Evolutionary conservation across 2,888 invertebrate genomes (phyloP).

Genomic region (Leptarthrus brevirostris): DNA sequence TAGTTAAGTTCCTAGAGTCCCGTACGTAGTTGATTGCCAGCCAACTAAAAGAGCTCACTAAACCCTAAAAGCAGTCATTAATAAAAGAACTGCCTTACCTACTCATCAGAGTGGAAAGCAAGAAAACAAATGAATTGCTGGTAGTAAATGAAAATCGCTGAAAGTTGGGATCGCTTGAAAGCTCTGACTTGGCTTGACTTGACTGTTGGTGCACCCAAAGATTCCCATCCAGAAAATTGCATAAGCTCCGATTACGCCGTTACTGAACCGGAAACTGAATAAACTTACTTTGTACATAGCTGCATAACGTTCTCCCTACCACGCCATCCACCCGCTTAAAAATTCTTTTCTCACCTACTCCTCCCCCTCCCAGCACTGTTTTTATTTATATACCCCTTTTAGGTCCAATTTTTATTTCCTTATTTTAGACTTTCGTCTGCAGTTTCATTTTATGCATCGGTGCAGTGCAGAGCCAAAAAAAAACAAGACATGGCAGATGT

Average conservation of each 20-base stretch:
- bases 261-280: background rate
- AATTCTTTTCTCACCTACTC: background rate
- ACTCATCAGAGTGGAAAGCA: too few species aligned
- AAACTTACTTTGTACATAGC: background rate
- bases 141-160: background rate
- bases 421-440: conserved; percentile 31
- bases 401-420: conserved; percentile 12
- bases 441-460: conserved; percentile 28
- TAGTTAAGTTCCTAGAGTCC: too few species aligned
- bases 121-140: too few species aligned
- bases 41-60: too few species aligned
- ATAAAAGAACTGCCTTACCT: too few species aligned
- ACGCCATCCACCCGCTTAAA: background rate
- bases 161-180: background rate
- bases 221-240: background rate
- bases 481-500: background rate
- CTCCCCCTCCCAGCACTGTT: background rate
- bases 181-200: background rate
- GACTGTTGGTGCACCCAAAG: background rate
- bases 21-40: too few species aligned
- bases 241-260: background rate
- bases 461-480: background rate
- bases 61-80: too few species aligned
- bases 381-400: background rate
- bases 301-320: background rate